Base-by-base conservation (phyloP, 2,888 invertebrate species). In the Tolmerus cingulatus region DNA sequence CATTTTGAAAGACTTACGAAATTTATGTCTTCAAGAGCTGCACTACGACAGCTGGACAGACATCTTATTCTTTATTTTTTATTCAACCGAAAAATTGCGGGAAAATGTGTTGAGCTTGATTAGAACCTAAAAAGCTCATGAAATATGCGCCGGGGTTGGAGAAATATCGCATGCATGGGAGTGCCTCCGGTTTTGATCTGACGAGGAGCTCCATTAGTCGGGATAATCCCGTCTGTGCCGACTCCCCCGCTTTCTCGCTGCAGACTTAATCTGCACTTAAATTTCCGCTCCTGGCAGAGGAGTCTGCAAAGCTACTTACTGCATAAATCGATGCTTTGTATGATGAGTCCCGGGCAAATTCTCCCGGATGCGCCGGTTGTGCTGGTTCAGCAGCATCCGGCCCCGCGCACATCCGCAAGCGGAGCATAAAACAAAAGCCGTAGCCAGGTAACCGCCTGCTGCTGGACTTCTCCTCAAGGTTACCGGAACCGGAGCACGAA, bases 401-500 rank as follows among this genome's bases (percentile, higher is more conserved):
- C 16, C 16, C 4, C 16, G 43, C 12, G 2, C 14, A 46, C 16
- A 46, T 46, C 43, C 43, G 43, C 43, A 46, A 46, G 4, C 14
- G 12, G 43, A 46, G 14, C 14, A n/a, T n/a, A n/a, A 8, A 55
- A 19, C 19, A 55, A 8, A 55, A 19, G 4, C 55, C 8, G 19
- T 0, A 19, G 40, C 9, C 40, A 40, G 34, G 14, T n/a, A 55
- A n/a, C 5, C 19, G 43, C 12, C 19, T 55, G 27, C 66, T 27
- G 66, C 12, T 66, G 23, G 27, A 23, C 2, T 23, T 66, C 19
- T 8, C 23, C 66, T 66, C 51, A 46, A 46, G 51, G 79, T 79
- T 23, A 51, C 79, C 51, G 79, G 79, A 79, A 79, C 79, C 51
- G 27, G 51, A 51, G 79, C 51, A 79, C 5, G 43, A 79, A 51